Percentiles rank a stretch among this genome's conserved stretches.
phyloP scores from a whole-genome alignment of 2,113 vertebrate species.

The Acinonyx jubatus region DNA sequence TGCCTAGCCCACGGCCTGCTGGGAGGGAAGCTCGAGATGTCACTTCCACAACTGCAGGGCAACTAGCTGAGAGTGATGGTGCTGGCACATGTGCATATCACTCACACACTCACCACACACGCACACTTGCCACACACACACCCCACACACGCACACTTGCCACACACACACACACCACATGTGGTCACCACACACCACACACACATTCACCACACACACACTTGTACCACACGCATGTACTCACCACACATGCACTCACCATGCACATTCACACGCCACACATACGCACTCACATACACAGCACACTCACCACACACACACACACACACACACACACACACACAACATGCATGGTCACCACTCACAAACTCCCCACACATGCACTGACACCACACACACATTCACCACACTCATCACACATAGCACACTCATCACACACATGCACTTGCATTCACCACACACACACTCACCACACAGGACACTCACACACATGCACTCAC shows the following conservation, averaged over 20 bases:
- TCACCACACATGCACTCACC: not conserved
- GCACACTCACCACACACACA: too few species aligned
- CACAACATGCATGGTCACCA: not conserved
- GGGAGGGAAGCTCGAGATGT: too few species aligned
- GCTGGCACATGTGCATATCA: rapidly evolving
- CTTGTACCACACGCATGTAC: not conserved
- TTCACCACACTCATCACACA: not conserved
- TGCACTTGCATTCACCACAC: not conserved
- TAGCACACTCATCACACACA: not conserved
- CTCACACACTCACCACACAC: not conserved
- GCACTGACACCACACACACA: not conserved
- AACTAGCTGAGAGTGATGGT: not conserved
- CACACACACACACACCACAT: not conserved
- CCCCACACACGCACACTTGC: not conserved
- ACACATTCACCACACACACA: not conserved
- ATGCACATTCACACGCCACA: too few species aligned
- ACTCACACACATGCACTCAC: too few species aligned
- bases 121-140: not conserved
- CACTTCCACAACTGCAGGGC: not conserved
- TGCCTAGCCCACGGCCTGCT: not conserved
- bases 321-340: not conserved
- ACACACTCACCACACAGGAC: too few species aligned
- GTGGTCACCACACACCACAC: too few species aligned
- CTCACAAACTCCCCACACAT: not conserved
- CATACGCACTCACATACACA: not conserved